A percentile compares a stretch with the other conserved stretches of the same genome.
Conservation (phyloP, 2,888 invertebrate genomes). For the Polyploca ridens region DNA sequence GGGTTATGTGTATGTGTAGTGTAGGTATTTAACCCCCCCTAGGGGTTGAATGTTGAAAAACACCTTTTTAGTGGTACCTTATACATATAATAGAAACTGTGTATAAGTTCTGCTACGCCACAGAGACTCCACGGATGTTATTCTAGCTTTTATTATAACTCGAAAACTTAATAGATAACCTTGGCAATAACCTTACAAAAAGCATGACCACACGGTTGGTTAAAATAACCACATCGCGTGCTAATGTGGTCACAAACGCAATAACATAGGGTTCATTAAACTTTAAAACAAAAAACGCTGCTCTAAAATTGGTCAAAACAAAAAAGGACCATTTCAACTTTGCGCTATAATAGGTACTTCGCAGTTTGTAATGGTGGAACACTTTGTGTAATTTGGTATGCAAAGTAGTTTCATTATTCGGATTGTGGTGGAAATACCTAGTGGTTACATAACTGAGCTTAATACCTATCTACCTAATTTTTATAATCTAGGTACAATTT, state of each 20-base stretch:
- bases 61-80: too few species aligned
- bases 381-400: conserved; percentile 11
- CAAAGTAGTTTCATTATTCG: conserved; percentile 1
- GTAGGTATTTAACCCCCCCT: too few species aligned
- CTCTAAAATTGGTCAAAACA: not conserved
- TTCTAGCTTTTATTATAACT: too few species aligned
- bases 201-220: not conserved
- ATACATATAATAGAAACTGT: too few species aligned
- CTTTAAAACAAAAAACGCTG: not conserved
- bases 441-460: not conserved
- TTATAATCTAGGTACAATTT: not conserved
- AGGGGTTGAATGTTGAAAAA: too few species aligned
- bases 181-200: not conserved
- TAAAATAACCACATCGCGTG: not conserved
- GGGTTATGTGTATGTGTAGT: too few species aligned
- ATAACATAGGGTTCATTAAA: not conserved
- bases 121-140: too few species aligned
- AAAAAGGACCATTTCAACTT: not conserved
- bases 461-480: not conserved
- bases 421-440: not conserved
- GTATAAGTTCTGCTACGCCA: too few species aligned
- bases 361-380: not conserved
- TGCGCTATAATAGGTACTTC: not conserved
- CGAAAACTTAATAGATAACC: not conserved
- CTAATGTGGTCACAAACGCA: not conserved